phyloP scores from a whole-genome alignment of 1,140 invertebrate species.

The Conopomorpha cramerella region DNA sequence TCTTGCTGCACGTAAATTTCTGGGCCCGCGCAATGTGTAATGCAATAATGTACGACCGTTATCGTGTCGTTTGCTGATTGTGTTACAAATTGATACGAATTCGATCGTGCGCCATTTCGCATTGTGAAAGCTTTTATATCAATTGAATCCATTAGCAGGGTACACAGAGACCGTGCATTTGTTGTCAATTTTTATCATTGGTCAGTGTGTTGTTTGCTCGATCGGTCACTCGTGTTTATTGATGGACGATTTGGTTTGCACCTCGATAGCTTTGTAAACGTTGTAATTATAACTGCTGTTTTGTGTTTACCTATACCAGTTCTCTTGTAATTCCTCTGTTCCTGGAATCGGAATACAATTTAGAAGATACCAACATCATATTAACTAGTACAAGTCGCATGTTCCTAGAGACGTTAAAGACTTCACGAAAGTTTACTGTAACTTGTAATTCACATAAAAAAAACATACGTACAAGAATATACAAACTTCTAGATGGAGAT shows the following conservation, averaged over 20 bases:
- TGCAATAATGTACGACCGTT: no score
- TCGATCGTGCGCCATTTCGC: constrained; percentile 27
- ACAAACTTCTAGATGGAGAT: no score
- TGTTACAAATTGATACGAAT: constrained; percentile 10
- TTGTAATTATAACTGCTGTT: constrained; percentile 13
- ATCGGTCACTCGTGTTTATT: constrained; percentile 55
- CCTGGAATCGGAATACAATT: background rate
- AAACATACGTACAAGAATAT: no score
- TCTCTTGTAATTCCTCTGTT: background rate
- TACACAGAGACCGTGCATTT: constrained; percentile 55
- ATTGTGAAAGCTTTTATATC: constrained; percentile 60
- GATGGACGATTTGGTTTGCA: constrained; percentile 44
- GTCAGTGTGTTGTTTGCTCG: constrained; percentile 50
- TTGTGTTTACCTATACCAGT: background rate
- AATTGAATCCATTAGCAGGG: constrained; percentile 60
- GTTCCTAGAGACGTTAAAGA: no score
- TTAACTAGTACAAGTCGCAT: no score
- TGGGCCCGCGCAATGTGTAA: no score
- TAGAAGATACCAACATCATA: no score
- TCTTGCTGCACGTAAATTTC: no score
- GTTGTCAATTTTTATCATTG: constrained; percentile 61
- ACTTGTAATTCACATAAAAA: no score
- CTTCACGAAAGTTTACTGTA: no score
- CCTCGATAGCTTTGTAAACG: constrained; percentile 19
- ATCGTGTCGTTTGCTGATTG: no score